These are phyloP conservation scores for Melanocharis versteri DNA, from an alignment of 2,113 vertebrate genomes.

Conservation along the genomic window DNA sequence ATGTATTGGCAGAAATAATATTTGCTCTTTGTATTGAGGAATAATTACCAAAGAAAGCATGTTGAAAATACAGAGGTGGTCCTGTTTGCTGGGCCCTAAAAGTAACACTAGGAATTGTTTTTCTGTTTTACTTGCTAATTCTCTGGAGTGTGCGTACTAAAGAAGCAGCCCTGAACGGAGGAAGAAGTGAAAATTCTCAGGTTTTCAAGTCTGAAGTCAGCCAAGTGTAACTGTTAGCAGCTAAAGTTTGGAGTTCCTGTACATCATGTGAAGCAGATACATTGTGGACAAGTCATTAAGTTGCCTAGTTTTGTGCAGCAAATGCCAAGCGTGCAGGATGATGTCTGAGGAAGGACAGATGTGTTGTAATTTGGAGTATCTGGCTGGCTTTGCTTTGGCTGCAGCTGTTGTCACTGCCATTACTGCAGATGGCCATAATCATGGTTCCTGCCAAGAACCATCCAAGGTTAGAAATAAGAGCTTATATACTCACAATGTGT, in stretches of 20 bases:
- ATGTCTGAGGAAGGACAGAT: neutral
- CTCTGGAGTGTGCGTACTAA: neutral
- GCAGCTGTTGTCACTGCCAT: neutral
- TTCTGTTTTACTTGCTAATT: neutral
- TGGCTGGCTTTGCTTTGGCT: neutral
- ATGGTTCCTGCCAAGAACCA: neutral
- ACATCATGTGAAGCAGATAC: rapidly evolving
- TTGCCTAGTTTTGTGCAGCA: neutral
- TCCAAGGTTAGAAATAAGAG: neutral
- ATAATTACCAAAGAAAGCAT: neutral
- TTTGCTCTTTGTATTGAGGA: neutral
- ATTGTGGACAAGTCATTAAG: neutral
- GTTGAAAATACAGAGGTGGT: neutral
- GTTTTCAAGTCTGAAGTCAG: neutral
- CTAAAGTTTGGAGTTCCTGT: neutral
- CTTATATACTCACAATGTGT: neutral
- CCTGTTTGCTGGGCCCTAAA: neutral
- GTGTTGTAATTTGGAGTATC: neutral
- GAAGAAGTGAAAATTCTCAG: neutral
- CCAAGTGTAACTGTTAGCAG: neutral
- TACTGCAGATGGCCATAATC: neutral
- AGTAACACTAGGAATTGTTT: neutral
- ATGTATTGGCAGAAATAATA: neutral
- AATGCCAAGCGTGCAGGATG: neutral
- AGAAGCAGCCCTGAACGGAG: neutral